These are phyloP conservation scores for Heliothis subflexa DNA, from an alignment of 1,140 invertebrate genomes.

Conservation along the genomic window DNA sequence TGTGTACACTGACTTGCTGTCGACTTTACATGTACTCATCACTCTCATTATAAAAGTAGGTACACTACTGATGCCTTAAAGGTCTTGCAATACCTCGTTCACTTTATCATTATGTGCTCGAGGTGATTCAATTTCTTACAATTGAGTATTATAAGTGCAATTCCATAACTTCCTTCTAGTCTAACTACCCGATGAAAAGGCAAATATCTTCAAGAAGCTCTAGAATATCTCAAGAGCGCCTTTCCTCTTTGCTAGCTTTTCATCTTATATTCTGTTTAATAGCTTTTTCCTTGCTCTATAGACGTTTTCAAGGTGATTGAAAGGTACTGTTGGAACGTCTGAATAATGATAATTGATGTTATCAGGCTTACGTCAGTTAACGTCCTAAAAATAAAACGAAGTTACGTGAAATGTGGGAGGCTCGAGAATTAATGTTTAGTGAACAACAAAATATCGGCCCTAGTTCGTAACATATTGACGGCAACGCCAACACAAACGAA, in stretches of 20 bases:
- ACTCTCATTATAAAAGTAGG: no score
- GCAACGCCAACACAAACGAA: neutral
- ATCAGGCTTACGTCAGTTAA: neutral
- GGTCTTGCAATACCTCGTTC: neutral
- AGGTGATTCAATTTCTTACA: neutral
- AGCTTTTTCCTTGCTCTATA: conserved; percentile 15
- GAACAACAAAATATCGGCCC: neutral
- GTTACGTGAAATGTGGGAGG: conserved; percentile 8
- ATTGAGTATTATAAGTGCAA: neutral
- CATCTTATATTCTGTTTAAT: conserved; percentile 24
- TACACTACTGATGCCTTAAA: neutral
- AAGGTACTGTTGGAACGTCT: conserved; percentile 11
- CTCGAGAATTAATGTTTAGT: conserved; percentile 7
- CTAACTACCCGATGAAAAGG: conserved; percentile 22
- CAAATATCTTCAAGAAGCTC: conserved; percentile 22
- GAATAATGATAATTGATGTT: conserved; percentile 13
- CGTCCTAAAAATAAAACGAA: neutral
- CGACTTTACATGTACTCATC: no score
- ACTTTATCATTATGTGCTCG: neutral
- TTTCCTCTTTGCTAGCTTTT: conserved; percentile 2
- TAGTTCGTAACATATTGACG: conserved; percentile 7
- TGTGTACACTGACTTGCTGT: no score
- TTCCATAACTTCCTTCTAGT: conserved; percentile 10
- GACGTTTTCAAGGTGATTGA: conserved; percentile 2
- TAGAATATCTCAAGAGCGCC: neutral